A percentile compares a stretch with the other conserved stretches of the same genome.
Evolutionary conservation across 2,113 vertebrate genomes (phyloP).

Genomic region (Prunella fulvescens): DNA sequence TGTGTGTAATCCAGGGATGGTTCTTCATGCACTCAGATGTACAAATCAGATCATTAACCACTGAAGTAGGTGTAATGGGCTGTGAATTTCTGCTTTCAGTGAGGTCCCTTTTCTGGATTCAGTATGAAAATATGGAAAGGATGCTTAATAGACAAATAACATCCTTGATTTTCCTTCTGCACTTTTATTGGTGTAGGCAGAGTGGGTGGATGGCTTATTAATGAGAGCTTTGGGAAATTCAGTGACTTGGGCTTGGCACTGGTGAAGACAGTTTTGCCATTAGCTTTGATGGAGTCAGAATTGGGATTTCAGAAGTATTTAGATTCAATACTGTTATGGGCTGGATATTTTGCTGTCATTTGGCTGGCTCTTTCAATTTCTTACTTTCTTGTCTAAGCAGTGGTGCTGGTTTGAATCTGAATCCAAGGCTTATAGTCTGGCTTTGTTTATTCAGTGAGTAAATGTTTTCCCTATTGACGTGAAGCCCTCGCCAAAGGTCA

Average conservation of each 20-base stretch:
- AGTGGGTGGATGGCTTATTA: neutral
- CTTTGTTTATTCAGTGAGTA: constrained; percentile 43
- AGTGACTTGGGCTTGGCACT: neutral
- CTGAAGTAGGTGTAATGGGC: neutral
- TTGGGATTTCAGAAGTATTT: neutral
- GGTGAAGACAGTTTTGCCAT: neutral
- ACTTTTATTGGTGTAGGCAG: neutral
- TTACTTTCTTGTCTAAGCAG: neutral
- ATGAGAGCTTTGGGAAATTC: neutral
- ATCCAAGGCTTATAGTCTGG: neutral
- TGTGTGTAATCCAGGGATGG: neutral
- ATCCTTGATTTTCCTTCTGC: neutral
- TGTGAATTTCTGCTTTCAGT: neutral
- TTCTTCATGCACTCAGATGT: neutral
- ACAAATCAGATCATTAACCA: neutral
- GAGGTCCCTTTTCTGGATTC: neutral
- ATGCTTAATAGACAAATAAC: neutral
- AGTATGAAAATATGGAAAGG: neutral
- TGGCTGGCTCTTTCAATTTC: neutral
- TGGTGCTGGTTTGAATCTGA: neutral
- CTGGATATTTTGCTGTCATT: neutral
- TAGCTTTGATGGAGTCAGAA: neutral
- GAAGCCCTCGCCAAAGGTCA: constrained; percentile 31
- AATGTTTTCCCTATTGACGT: constrained; percentile 2
- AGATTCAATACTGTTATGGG: neutral